A percentile compares a stretch with the other conserved stretches of the same genome.
phyloP scores from a whole-genome alignment of 2,113 vertebrate genomes.

The Phoenicopterus ruber region DNA sequence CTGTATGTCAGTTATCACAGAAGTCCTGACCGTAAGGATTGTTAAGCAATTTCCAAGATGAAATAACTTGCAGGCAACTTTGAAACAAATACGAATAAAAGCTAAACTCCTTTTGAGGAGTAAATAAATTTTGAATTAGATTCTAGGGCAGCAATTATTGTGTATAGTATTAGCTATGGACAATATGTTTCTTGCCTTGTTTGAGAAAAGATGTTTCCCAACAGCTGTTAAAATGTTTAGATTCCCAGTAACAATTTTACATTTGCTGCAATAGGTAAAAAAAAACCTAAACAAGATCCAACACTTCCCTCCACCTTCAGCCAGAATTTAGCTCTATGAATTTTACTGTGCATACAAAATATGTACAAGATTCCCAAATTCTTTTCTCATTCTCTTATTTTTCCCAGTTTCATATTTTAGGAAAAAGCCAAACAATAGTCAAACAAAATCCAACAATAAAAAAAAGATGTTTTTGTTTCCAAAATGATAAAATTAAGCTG shows the following conservation, averaged over 20 bases:
- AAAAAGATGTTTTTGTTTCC: no score
- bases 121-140: background rate
- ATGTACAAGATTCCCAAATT: background rate
- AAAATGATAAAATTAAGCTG: background rate
- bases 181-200: background rate
- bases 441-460: background rate
- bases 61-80: background rate
- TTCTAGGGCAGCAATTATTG: background rate
- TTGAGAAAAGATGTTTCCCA: background rate
- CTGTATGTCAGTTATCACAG: background rate
- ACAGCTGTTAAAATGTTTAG: background rate
- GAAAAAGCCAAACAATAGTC: background rate
- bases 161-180: background rate
- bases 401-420: background rate
- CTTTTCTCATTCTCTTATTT: background rate
- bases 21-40: background rate
- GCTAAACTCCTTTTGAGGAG: background rate
- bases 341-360: background rate
- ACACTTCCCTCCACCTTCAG: fast-evolving
- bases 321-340: background rate
- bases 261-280: background rate
- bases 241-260: background rate
- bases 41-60: background rate
- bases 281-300: background rate
- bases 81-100: background rate